Conservation (phyloP, 2,888 invertebrate genomes). For the Acrocera orbiculus region DNA sequence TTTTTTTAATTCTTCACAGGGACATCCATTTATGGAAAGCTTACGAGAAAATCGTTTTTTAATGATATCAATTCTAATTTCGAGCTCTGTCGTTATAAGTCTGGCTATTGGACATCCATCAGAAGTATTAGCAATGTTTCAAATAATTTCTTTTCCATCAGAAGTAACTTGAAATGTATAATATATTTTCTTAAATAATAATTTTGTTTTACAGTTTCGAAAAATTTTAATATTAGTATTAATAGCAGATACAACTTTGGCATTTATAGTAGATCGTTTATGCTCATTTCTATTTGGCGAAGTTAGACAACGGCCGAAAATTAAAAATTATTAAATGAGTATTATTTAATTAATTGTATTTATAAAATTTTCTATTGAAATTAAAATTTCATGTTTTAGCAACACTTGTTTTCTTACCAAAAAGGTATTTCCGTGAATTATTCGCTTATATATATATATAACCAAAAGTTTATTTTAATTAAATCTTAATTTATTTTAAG, state of each 20-base stretch:
- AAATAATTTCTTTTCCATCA: conserved; percentile 83
- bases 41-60: conserved; percentile 80
- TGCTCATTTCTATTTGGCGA: conserved; percentile 79
- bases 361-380: too few species aligned
- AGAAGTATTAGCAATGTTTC: conserved; percentile 75
- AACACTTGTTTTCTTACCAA: too few species aligned
- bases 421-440: too few species aligned
- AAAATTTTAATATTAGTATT: conserved; percentile 65
- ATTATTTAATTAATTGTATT: too few species aligned
- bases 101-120: conserved; percentile 73
- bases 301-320: conserved; percentile 37
- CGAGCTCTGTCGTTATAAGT: conserved; percentile 63
- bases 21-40: conserved; percentile 98
- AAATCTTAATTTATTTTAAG: too few species aligned
- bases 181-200: not conserved
- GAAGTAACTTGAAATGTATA: conserved; percentile 72
- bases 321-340: conserved; percentile 8
- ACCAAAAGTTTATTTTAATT: too few species aligned
- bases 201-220: conserved; percentile 61
- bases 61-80: conserved; percentile 73
- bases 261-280: conserved; percentile 67
- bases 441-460: too few species aligned
- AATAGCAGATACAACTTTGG: conserved; percentile 67
- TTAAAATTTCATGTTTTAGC: too few species aligned
- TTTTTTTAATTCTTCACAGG: conserved; percentile 44